These are phyloP conservation scores for Hypselothyrea guttata DNA, from an alignment of 2,888 invertebrate species.

Conservation along the genomic window DNA sequence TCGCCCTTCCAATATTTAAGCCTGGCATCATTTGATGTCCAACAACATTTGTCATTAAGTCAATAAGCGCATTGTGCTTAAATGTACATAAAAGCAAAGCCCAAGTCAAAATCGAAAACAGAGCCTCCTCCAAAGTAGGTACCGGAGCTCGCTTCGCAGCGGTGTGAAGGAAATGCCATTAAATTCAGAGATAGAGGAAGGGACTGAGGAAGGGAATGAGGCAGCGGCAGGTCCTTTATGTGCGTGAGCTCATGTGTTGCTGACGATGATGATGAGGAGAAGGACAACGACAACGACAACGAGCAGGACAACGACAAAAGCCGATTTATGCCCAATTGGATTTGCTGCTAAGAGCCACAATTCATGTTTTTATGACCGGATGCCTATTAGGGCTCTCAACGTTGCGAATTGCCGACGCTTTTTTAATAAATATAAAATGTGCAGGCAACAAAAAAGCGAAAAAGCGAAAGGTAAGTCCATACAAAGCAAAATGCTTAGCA, in stretches of 20 bases:
- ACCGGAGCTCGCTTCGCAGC: no score
- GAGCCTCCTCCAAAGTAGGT: not conserved
- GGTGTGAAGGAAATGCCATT: not conserved
- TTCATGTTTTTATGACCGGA: slow-evolving; percentile 76
- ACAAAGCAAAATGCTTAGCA: slow-evolving; percentile 49
- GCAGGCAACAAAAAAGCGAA: slow-evolving; percentile 18
- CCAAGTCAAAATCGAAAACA: slow-evolving; percentile 14
- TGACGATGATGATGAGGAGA: not conserved
- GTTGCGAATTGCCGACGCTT: slow-evolving; percentile 42
- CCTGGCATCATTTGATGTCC: slow-evolving; percentile 50
- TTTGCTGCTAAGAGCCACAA: slow-evolving; percentile 77
- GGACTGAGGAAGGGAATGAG: not conserved
- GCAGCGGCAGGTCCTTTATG: slow-evolving; percentile 25
- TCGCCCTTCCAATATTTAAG: no score
- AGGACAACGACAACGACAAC: slow-evolving; percentile 45
- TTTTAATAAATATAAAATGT: slow-evolving; percentile 77
- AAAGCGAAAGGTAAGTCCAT: slow-evolving; percentile 54
- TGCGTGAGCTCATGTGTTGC: slow-evolving; percentile 6
- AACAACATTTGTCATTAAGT: slow-evolving; percentile 74
- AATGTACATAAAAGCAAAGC: slow-evolving; percentile 74
- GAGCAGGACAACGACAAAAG: slow-evolving; percentile 43
- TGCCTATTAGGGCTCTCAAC: slow-evolving; percentile 64
- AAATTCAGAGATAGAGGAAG: not conserved
- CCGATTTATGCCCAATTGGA: slow-evolving; percentile 77
- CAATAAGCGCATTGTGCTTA: slow-evolving; percentile 77